Evolutionary conservation across 2,113 vertebrate genomes (phyloP).

Genomic region (Pogonocichla stellata): DNA sequence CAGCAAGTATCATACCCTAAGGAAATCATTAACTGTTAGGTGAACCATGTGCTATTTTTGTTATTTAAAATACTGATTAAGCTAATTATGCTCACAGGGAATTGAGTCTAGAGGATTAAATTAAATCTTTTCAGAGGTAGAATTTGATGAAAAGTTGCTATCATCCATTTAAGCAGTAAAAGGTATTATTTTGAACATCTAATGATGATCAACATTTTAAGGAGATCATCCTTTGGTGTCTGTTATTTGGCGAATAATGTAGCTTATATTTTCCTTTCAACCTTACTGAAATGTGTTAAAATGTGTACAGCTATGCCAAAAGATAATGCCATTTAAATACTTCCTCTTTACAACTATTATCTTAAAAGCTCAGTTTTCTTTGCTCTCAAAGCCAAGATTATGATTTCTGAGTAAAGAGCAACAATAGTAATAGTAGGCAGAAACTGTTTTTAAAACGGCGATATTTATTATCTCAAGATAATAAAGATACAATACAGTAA

Average conservation of each 20-base stretch:
- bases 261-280: background rate
- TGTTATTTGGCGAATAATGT: background rate
- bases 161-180: background rate
- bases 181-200: background rate
- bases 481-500: background rate
- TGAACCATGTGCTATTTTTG: background rate
- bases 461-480: constrained; percentile 6
- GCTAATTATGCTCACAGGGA: constrained; percentile 28
- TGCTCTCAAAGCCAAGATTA: background rate
- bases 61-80: constrained; percentile 33
- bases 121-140: background rate
- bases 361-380: background rate
- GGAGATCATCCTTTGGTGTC: background rate
- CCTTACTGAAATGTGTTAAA: background rate
- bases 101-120: background rate
- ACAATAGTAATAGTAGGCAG: background rate
- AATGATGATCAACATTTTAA: background rate
- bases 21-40: constrained; percentile 19
- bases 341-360: background rate
- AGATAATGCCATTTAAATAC: background rate
- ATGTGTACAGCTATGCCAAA: background rate
- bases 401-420: background rate
- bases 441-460: background rate
- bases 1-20: background rate
- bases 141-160: background rate